These are phyloP conservation scores for Tragelaphus eurycerus DNA, from an alignment of 2,797 vertebrate genomes.

Conservation along the genomic window DNA sequence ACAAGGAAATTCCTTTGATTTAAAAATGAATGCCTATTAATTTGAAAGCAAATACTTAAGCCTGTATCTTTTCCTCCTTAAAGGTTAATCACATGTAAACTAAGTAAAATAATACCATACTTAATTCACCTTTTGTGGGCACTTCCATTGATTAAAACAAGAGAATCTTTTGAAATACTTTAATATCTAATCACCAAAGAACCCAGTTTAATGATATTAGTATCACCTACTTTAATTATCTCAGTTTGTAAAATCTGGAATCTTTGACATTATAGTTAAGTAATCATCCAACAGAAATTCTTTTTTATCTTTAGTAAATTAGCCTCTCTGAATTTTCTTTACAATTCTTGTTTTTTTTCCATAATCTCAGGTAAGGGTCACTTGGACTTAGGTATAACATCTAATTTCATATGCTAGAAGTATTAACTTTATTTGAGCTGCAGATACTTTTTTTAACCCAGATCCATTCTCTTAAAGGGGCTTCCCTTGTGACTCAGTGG, in stretches of 20 bases:
- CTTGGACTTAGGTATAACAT: neutral
- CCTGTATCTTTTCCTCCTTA: conserved; percentile 5
- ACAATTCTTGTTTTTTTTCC: neutral
- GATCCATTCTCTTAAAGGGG: neutral
- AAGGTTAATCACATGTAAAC: conserved; percentile 60
- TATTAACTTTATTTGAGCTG: neutral
- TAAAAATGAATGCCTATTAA: neutral
- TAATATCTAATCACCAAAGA: conserved; percentile 43
- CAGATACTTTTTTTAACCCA: neutral
- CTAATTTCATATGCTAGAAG: neutral
- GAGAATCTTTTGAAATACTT: conserved; percentile 7
- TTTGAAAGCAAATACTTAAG: neutral
- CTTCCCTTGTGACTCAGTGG: neutral
- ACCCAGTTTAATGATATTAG: conserved; percentile 14
- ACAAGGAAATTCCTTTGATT: neutral
- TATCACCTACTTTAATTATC: conserved; percentile 58
- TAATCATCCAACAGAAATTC: conserved; percentile 3
- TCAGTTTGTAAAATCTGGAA: conserved; percentile 50
- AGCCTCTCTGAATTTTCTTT: neutral
- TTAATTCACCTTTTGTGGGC: conserved; percentile 32
- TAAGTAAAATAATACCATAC: conserved; percentile 8
- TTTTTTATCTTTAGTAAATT: conserved; percentile 19
- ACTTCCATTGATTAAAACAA: conserved; percentile 59
- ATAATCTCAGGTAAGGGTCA: neutral
- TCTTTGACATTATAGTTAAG: conserved; percentile 58